phyloP scores from a whole-genome alignment of 2,113 vertebrate genomes.

The Paramormyrops kingsleyae region DNA sequence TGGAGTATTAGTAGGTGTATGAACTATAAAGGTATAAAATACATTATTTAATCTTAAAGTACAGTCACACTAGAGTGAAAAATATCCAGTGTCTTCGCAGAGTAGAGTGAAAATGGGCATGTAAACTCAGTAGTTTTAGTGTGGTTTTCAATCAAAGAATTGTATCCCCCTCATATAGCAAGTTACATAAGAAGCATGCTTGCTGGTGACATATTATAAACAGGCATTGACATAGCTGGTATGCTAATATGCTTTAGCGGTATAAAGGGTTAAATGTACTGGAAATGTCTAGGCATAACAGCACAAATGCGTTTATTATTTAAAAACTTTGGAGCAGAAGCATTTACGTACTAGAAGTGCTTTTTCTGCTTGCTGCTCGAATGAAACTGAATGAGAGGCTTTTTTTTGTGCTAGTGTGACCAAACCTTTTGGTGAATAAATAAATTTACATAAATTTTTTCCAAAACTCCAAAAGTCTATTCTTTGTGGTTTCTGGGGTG shows the following conservation, averaged over 20 bases:
- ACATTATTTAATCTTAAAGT: neutral
- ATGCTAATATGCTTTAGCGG: neutral
- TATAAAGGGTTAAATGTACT: neutral
- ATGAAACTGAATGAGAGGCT: neutral
- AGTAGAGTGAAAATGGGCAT: neutral
- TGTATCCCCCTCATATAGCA: neutral
- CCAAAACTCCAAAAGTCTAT: too few species aligned
- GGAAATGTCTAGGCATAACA: neutral
- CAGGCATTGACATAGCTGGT: neutral
- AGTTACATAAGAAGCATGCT: neutral
- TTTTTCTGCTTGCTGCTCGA: neutral
- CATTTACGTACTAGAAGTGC: neutral
- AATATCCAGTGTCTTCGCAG: neutral
- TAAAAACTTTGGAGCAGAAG: neutral
- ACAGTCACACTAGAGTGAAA: neutral
- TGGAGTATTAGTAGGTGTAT: neutral
- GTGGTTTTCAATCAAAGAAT: neutral
- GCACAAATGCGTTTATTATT: neutral
- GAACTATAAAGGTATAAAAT: neutral
- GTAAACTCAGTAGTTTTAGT: neutral
- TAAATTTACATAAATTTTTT: too few species aligned
- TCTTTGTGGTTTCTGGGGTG: too few species aligned
- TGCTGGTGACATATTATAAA: neutral
- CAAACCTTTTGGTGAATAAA: too few species aligned
- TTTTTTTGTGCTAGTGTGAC: neutral